These are phyloP conservation scores for Trichechus manatus DNA, from an alignment of 2,113 vertebrate genomes.

Conservation along the genomic window DNA sequence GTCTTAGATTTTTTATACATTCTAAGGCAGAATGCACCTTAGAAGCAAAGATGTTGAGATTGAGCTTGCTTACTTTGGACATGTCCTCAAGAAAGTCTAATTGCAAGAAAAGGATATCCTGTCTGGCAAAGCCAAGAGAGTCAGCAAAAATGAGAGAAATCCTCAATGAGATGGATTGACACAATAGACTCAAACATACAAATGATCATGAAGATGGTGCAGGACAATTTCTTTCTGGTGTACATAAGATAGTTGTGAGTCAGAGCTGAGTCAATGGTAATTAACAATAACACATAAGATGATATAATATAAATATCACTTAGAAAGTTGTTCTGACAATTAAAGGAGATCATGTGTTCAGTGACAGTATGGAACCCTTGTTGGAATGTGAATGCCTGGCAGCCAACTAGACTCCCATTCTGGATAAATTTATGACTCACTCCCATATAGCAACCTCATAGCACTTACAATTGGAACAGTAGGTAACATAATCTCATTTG, in stretches of 20 bases:
- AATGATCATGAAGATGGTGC: neutral
- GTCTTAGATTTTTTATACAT: neutral
- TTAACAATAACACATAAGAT: neutral
- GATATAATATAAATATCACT: neutral
- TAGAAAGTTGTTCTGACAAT: neutral
- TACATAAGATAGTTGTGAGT: no score
- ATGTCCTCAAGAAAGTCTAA: neutral
- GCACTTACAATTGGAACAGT: fast-evolving
- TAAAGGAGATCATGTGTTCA: neutral
- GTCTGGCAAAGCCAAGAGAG: neutral
- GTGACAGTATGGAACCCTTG: no score
- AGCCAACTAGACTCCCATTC: no score
- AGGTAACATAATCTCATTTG: neutral
- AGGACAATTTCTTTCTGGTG: neutral
- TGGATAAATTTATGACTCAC: neutral
- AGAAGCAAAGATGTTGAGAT: neutral
- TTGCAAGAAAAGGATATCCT: neutral
- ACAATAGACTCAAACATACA: neutral
- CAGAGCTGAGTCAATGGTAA: neutral
- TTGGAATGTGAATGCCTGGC: neutral
- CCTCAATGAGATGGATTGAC: neutral
- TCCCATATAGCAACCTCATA: no score
- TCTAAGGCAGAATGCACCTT: neutral
- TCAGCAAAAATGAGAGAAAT: neutral
- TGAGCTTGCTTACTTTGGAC: neutral